A percentile compares a stretch with the other conserved stretches of the same genome.
These are phyloP conservation scores for mouse (Mus musculus) DNA, from an alignment of 2,113 vertebrate species.

Conservation along the genomic window GRCm39 chr7:72672501-72673000, in stretches of 20 bases:
- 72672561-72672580: not conserved
- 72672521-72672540: not conserved
- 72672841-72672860: not conserved
- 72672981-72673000: not conserved
- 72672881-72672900: not conserved
- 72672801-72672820: not conserved
- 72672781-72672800: not conserved
- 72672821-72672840: not conserved
- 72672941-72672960: not conserved
- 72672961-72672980: not conserved
- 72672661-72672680: not conserved
- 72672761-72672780: not conserved
- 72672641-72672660: not conserved
- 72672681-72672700: not conserved
- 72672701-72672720: not conserved
- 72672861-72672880: not conserved
- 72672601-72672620: not conserved
- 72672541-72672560: not conserved
- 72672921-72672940: not conserved
- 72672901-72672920: not conserved
- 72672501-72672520: not conserved
- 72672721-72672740: not conserved
- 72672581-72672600: not conserved
- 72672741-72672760: not conserved
- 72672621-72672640: not conserved